These are phyloP conservation scores for Ctena decussata DNA, from an alignment of 2,888 invertebrate species.

Conservation along the genomic window DNA sequence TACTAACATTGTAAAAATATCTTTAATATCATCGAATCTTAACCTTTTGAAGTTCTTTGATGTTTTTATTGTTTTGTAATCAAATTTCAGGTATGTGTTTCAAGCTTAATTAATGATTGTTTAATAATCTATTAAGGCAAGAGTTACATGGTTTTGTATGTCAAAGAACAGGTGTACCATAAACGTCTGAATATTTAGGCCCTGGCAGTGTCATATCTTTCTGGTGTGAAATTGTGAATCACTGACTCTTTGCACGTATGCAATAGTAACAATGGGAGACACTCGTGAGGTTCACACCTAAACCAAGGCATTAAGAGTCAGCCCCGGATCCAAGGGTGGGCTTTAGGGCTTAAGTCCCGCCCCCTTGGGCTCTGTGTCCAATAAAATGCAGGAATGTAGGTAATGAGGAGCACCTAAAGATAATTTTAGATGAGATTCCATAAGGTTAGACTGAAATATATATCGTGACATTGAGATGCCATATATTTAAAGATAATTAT, in stretches of 20 bases:
- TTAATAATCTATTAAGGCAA: not conserved
- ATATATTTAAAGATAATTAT: too few species aligned
- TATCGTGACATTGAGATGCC: too few species aligned
- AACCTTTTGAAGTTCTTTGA: constrained; percentile 19
- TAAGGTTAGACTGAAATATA: too few species aligned
- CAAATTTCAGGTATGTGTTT: constrained; percentile 12
- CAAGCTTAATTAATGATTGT: constrained; percentile 8
- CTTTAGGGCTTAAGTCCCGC: too few species aligned
- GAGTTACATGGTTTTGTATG: not conserved
- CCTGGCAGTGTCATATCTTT: not conserved
- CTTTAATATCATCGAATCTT: constrained; percentile 8
- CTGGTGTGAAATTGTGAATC: not conserved
- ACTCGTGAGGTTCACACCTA: too few species aligned
- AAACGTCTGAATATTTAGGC: not conserved
- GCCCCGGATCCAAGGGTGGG: too few species aligned
- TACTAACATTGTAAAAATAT: not conserved
- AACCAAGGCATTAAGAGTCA: too few species aligned
- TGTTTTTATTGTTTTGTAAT: constrained; percentile 8
- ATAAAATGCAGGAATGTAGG: too few species aligned
- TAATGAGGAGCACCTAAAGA: too few species aligned
- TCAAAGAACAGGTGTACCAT: not conserved
- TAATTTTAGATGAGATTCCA: too few species aligned
- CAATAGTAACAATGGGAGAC: too few species aligned
- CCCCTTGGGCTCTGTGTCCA: too few species aligned
- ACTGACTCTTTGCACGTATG: not conserved